phyloP scores from a whole-genome alignment of 2,797 vertebrate species.

The Karalla daura region DNA sequence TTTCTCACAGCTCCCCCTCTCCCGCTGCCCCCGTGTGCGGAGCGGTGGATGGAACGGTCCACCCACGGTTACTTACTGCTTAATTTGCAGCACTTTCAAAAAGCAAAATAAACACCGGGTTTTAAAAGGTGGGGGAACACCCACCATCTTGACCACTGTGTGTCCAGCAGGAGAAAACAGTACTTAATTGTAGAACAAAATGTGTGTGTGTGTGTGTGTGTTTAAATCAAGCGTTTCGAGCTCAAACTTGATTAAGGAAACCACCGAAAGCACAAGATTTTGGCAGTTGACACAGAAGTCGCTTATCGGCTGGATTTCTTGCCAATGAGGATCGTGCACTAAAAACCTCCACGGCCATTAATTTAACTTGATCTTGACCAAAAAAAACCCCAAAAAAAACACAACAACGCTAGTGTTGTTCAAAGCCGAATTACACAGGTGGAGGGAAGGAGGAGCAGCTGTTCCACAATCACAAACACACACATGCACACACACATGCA shows the following conservation, averaged over 20 bases:
- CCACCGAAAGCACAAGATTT: constrained; percentile 48
- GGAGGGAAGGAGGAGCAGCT: constrained; percentile 63
- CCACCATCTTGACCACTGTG: constrained; percentile 56
- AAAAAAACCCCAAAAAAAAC: too few relatives aligned
- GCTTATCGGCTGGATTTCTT: constrained; percentile 59
- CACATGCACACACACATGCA: constrained; percentile 10
- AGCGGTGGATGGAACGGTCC: constrained; percentile 59
- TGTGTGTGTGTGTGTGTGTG: constrained; percentile 6
- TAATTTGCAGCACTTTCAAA: constrained; percentile 64
- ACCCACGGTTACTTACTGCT: constrained; percentile 54
- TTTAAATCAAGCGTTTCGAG: constrained; percentile 28
- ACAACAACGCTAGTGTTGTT: constrained; percentile 54
- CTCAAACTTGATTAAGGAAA: constrained; percentile 50
- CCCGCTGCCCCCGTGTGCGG: constrained; percentile 30
- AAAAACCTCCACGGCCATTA: constrained; percentile 44
- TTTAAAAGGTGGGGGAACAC: constrained; percentile 65
- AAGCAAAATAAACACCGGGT: constrained; percentile 67
- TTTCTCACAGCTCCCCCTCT: constrained; percentile 52
- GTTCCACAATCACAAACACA: constrained; percentile 38
- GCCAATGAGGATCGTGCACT: constrained; percentile 32
- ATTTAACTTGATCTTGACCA: constrained; percentile 58
- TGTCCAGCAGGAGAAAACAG: constrained; percentile 48
- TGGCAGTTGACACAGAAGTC: constrained; percentile 52
- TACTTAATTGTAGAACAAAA: constrained; percentile 29
- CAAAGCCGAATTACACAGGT: constrained; percentile 13